Evolutionary conservation across 2,113 vertebrate species (phyloP), one percentile per base, ranked within the genome.

Genomic region (Diphyllodes magnificus): DNA sequence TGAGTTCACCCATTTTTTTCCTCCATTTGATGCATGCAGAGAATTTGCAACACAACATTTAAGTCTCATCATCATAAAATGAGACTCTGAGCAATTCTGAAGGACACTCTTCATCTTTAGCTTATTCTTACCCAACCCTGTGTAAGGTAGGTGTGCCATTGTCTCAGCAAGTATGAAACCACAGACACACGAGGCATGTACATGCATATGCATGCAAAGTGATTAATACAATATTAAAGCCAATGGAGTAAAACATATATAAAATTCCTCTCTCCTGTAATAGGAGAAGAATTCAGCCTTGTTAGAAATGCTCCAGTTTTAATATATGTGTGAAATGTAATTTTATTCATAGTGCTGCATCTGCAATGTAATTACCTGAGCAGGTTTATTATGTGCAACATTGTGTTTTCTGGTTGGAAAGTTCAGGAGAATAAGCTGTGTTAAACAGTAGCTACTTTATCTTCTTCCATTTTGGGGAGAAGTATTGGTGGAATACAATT

Each of bases 111-210:
- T 77, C 7, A 21, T 42, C 53, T 76, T 31, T 31, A 53, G 14
- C 3, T 61, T 61, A 12, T 4, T 60, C 45, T 84, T 82, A 64
- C 37, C 44, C 13, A 66, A 8, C 6, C 4, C 6, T 25, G 21
- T 31, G 10, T 47, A n/a, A 80, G 35, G 15, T 27, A 24, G 9
- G 10, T 13, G 10, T 54, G 16, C 13, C 33, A 13, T 20, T 79
- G 35, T 27, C 35, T 82, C 44, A 45, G 65, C 27, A 51, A 51
- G 7, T 1, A 0, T 24, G 35, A 75, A 92, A 69, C 13, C 57
- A 49, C 31, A 63, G 35, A 37, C 28, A 30, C 7, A 18, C 3
- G 3, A 50, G 33, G 5, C 39, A n/a, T 1, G 0, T 2, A 31
- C 10, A 16, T 14, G 40, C 24, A 44, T 13, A 6, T 28, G 9